Percentiles rank a stretch among this genome's conserved stretches.
Evolutionary conservation across 2,797 vertebrate genomes (phyloP).

Genomic region (Coregonus ussuriensis): DNA sequence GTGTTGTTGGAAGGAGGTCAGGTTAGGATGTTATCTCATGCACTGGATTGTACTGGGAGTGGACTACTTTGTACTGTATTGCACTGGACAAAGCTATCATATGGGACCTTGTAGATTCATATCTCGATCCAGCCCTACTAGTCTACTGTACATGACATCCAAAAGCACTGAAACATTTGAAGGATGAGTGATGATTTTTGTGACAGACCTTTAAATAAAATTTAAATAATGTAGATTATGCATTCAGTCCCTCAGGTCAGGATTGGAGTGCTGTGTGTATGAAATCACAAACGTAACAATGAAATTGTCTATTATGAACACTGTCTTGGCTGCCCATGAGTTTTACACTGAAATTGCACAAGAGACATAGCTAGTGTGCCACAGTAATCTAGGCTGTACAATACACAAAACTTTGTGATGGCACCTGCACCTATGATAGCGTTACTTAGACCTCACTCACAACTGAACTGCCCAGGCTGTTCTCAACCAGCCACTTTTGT

Average conservation of each 20-base stretch:
- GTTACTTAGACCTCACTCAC: conserved; percentile 58
- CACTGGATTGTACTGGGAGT: conserved; percentile 79
- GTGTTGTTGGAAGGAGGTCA: conserved; percentile 63
- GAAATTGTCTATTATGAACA: conserved; percentile 52
- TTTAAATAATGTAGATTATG: conserved; percentile 64
- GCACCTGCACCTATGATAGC: conserved; percentile 36
- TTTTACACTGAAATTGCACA: conserved; percentile 43
- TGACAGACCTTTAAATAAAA: conserved; percentile 57
- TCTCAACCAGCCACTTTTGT: conserved; percentile 65
- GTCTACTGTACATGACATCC: conserved; percentile 57
- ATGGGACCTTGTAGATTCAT: conserved; percentile 69
- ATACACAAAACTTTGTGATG: conserved; percentile 24
- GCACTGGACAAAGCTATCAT: conserved; percentile 71
- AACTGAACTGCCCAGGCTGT: conserved; percentile 55
- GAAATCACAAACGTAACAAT: conserved; percentile 55
- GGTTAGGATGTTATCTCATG: conserved; percentile 75
- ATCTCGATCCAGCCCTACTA: conserved; percentile 81
- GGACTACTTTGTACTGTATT: conserved; percentile 70
- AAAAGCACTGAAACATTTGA: conserved; percentile 72
- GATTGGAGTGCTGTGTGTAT: conserved; percentile 75
- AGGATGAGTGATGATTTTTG: conserved; percentile 42
- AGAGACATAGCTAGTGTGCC: conserved; percentile 9
- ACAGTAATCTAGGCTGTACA: conserved; percentile 38
- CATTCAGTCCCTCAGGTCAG: conserved; percentile 75
- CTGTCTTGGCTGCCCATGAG: conserved; percentile 58